phyloP scores from a whole-genome alignment of 2,888 invertebrate genomes.

The Prosapia bicincta region DNA sequence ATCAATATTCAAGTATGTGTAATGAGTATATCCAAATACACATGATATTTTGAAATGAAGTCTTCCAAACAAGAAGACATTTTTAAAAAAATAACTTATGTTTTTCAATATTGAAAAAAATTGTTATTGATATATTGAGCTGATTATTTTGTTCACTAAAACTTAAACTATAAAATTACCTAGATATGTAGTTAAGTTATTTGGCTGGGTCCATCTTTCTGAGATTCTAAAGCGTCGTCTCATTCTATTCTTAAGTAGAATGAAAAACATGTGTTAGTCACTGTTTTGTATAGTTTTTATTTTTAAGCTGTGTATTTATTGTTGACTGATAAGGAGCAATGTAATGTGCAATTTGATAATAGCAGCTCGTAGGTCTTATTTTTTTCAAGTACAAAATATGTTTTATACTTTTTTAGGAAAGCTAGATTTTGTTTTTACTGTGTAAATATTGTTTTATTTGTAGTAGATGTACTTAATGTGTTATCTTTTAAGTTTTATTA shows the following conservation, averaged over 20 bases:
- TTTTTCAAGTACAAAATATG: slow-evolving; percentile 28
- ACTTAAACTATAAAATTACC: slow-evolving; percentile 16
- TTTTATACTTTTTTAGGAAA: slow-evolving; percentile 15
- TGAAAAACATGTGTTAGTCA: slow-evolving; percentile 11
- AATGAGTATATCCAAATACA: too few relatives aligned
- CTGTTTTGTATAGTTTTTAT: slow-evolving; percentile 19
- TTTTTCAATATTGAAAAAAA: too few relatives aligned
- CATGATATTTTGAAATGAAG: too few relatives aligned
- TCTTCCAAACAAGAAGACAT: too few relatives aligned
- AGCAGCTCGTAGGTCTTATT: slow-evolving; percentile 8
- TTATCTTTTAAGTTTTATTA: background rate
- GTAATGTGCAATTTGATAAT: slow-evolving; percentile 24
- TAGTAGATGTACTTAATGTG: background rate
- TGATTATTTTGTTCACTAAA: slow-evolving; percentile 7
- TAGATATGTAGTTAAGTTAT: slow-evolving; percentile 17
- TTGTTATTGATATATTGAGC: too few relatives aligned
- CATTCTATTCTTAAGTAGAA: slow-evolving; percentile 16
- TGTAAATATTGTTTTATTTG: background rate
- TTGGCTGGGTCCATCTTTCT: slow-evolving; percentile 34
- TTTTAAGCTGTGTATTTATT: slow-evolving; percentile 14
- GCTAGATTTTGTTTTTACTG: slow-evolving; percentile 17
- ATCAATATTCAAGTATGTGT: too few relatives aligned
- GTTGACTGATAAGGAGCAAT: slow-evolving; percentile 10
- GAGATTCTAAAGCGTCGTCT: slow-evolving; percentile 22
- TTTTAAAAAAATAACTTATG: too few relatives aligned